phyloP scores from a whole-genome alignment of 2,888 invertebrate species.

The Idaea biselata region DNA sequence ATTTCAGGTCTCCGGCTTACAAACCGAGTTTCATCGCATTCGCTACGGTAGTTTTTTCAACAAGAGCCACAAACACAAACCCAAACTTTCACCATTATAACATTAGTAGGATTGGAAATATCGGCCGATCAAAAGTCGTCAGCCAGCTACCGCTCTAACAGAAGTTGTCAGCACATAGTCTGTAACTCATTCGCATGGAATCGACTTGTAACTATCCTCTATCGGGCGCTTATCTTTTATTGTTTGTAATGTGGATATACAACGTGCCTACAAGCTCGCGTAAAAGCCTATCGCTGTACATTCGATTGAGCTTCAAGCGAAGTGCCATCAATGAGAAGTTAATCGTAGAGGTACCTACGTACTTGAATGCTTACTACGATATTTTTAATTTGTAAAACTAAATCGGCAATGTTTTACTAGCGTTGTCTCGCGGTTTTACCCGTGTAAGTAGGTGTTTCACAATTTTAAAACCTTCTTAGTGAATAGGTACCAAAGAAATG shows the following conservation, averaged over 20 bases:
- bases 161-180: slow-evolving; percentile 11
- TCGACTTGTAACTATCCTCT: slow-evolving; percentile 21
- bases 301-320: background rate
- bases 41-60: too few relatives aligned
- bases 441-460: too few relatives aligned
- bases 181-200: slow-evolving; percentile 22
- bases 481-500: too few relatives aligned
- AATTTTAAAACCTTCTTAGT: too few relatives aligned
- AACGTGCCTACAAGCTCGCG: slow-evolving; percentile 15
- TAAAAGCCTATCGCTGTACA: slow-evolving; percentile 27
- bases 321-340: slow-evolving; percentile 3
- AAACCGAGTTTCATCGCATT: too few relatives aligned
- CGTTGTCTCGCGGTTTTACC: too few relatives aligned
- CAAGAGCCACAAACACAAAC: too few relatives aligned
- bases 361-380: background rate
- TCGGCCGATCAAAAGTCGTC: background rate
- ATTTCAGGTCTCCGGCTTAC: too few relatives aligned
- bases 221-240: slow-evolving; percentile 17
- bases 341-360: background rate
- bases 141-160: background rate
- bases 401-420: background rate
- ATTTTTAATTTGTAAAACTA: background rate
- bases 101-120: too few relatives aligned
- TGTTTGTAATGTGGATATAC: slow-evolving; percentile 17
- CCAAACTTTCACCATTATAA: too few relatives aligned